Base-by-base conservation (phyloP, 2,888 invertebrate species). In the Tanypteryx hageni region DNA sequence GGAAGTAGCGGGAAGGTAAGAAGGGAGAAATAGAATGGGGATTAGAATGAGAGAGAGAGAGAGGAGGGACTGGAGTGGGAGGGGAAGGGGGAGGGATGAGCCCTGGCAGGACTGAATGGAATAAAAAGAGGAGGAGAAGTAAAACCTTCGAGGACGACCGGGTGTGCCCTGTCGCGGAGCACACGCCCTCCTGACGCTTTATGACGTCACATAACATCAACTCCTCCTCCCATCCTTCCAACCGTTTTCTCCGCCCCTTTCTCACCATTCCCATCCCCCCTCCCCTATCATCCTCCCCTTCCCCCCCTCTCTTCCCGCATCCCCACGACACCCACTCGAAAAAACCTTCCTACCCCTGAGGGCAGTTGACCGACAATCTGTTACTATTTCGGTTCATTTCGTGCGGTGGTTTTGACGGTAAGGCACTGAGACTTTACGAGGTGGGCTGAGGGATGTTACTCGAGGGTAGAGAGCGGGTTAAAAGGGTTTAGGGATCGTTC, bases 331-430 rank as follows among this genome's bases (percentile, higher is more conserved):
- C 76, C 76, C 76, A 76, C 76, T 11, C n/a, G 7, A 68, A n/a
- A 68, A 68, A 44, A n/a, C 22, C 22, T 7, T 11, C n/a, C 44
- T 18, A 10, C 31, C 56, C 83, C 44, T 7, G 5, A 14, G 14
- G 18, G 86, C 18, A 64, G 11, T 57, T 86, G 56, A 58, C 64
- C 56, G 89, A 89, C 89, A 89, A 89, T 89, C 89, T 89, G 89
- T 68, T 89, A 68, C 16, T 64, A 64, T 68, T 68, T 64, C 44
- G 4, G 14, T n/a, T 56, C 89, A 44, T 68, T 89, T 89, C 11
- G n/a, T 64, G 44, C 44, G 0, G 18, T 68, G n/a, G 18, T 64
- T 64, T 68, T 18, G 44, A 64, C 64, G 18, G 16, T 14, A 16
- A 31, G 64, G 44, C 27, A 18, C 10, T 8, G 22, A 27, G 27